Evolutionary conservation across 2,888 invertebrate species (phyloP).

Genomic region (Chymomyza fuscimana): DNA sequence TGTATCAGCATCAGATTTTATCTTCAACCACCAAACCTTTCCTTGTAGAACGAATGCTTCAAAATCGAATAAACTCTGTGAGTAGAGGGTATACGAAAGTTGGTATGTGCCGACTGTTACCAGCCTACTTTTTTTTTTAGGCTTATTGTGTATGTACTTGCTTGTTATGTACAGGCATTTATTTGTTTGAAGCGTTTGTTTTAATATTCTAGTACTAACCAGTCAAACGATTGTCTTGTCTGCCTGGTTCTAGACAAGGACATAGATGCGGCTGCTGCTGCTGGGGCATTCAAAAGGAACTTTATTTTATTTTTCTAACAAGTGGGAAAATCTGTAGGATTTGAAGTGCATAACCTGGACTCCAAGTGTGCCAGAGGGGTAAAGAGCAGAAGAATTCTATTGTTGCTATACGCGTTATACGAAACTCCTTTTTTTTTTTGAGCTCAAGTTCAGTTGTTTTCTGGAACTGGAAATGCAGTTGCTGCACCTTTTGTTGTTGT

Average conservation of each 20-base stretch:
- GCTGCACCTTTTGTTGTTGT: conserved; percentile 39
- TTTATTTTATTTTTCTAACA: conserved; percentile 51
- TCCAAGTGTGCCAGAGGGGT: background rate
- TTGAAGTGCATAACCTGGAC: conserved; percentile 56
- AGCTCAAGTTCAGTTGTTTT: conserved; percentile 48
- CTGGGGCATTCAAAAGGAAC: conserved; percentile 36
- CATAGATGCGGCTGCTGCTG: background rate
- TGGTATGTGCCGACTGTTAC: background rate
- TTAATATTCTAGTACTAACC: background rate
- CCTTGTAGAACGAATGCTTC: no score
- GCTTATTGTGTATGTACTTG: conserved; percentile 48
- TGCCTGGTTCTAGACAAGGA: background rate
- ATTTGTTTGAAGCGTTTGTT: background rate
- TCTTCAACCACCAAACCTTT: no score
- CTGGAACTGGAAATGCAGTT: conserved; percentile 2
- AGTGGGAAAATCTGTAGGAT: conserved; percentile 74
- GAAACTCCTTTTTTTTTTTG: conserved; percentile 40
- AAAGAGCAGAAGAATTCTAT: conserved; percentile 25
- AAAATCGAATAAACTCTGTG: no score
- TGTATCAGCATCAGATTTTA: no score
- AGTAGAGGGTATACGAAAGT: no score
- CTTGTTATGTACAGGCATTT: background rate
- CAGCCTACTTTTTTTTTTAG: conserved; percentile 26
- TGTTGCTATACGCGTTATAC: conserved; percentile 31
- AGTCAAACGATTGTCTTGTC: background rate